phyloP scores from a whole-genome alignment of 2,113 vertebrate genomes.

The Pimephales promelas region DNA sequence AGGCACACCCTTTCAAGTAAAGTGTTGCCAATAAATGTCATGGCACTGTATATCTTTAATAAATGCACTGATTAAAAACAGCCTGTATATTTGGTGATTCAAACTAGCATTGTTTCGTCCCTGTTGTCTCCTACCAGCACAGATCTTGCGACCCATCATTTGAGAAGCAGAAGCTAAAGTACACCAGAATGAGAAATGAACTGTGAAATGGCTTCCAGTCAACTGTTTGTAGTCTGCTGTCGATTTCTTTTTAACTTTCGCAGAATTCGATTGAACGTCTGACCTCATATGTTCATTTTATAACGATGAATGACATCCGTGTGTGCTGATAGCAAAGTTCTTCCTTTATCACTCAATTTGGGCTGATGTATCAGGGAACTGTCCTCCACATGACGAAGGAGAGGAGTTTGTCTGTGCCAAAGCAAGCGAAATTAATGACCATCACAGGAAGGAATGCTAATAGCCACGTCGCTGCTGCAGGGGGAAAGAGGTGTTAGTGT shows the following conservation, averaged over 20 bases:
- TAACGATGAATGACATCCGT: slow-evolving; percentile 39
- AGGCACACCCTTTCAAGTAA: no score
- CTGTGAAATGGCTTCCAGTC: not conserved
- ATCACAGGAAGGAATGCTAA: slow-evolving; percentile 24
- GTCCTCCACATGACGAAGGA: slow-evolving; percentile 37
- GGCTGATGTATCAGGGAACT: slow-evolving; percentile 32
- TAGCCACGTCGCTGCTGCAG: slow-evolving; percentile 13
- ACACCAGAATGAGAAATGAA: slow-evolving; percentile 35
- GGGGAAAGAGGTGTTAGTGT: slow-evolving; percentile 31
- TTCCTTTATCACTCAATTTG: slow-evolving; percentile 41
- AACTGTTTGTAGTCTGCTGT: slow-evolving; percentile 19
- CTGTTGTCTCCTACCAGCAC: not conserved
- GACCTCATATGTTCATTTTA: slow-evolving; percentile 43
- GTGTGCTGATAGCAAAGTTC: slow-evolving; percentile 42
- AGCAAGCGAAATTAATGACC: slow-evolving; percentile 43
- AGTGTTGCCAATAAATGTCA: not conserved
- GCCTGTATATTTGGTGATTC: not conserved
- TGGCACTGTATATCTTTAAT: no score
- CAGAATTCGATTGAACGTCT: slow-evolving; percentile 42
- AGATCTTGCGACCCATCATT: not conserved
- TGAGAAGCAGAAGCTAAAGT: slow-evolving; percentile 9
- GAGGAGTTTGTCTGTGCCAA: slow-evolving; percentile 37
- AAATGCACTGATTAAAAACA: not conserved
- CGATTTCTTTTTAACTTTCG: slow-evolving; percentile 50
- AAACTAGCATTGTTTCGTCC: not conserved